phyloP scores from a whole-genome alignment of 1,140 invertebrate species.

The Nasonia vitripennis region DNA sequence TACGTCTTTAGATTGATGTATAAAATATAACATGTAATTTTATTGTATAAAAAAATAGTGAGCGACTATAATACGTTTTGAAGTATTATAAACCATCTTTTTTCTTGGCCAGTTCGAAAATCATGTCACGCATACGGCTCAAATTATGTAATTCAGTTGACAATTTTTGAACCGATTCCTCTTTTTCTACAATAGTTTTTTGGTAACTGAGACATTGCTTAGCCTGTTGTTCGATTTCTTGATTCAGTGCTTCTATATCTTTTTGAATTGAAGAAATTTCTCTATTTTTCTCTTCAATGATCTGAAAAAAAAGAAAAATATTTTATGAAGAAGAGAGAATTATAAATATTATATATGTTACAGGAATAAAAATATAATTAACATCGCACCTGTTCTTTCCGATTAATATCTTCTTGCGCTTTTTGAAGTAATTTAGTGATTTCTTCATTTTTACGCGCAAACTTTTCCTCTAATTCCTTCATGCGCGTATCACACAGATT shows the following conservation, averaged over 20 bases:
- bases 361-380: constrained; percentile 25
- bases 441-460: constrained; percentile 42
- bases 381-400: constrained; percentile 62
- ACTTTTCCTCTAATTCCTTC: constrained; percentile 58
- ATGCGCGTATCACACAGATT: constrained; percentile 47
- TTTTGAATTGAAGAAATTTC: constrained; percentile 60
- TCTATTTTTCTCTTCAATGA: constrained; percentile 60
- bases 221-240: constrained; percentile 63
- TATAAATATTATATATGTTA: constrained; percentile 33
- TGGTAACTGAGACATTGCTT: constrained; percentile 60
- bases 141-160: constrained; percentile 62
- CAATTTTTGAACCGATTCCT: constrained; percentile 60
- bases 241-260: constrained; percentile 62
- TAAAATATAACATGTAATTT: constrained; percentile 10
- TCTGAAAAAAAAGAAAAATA: constrained; percentile 52
- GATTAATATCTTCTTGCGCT: constrained; percentile 61
- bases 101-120: constrained; percentile 66
- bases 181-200: constrained; percentile 63
- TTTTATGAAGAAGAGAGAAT: constrained; percentile 27
- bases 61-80: not conserved
- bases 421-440: constrained; percentile 60
- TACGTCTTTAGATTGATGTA: constrained; percentile 1
- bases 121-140: constrained; percentile 69
- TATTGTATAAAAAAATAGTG: not conserved
- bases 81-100: constrained; percentile 59